A percentile compares a stretch with the other conserved stretches of the same genome.
Evolutionary conservation across 2,113 vertebrate genomes (phyloP).

Genomic region (Rhynchopsitta pachyrhyncha): DNA sequence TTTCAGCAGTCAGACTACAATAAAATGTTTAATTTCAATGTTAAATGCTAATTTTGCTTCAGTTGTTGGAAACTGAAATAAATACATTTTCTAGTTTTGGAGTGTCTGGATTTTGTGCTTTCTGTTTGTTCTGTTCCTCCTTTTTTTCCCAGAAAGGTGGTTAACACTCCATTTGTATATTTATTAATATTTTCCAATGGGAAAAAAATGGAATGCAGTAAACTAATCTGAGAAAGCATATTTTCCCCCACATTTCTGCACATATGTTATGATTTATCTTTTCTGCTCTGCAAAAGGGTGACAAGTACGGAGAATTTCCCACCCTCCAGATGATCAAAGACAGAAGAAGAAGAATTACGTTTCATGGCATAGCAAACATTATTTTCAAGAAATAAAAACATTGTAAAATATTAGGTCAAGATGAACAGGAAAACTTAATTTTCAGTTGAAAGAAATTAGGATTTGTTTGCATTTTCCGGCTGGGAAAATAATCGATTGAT

Average conservation of each 20-base stretch:
- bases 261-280: slow-evolving; percentile 39
- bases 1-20: neutral
- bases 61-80: neutral
- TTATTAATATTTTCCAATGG: slow-evolving; percentile 55
- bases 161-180: slow-evolving; percentile 15
- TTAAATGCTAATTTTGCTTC: neutral
- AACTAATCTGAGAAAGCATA: slow-evolving; percentile 23
- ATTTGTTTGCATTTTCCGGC: neutral
- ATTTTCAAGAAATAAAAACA: neutral
- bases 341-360: neutral
- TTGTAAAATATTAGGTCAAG: neutral
- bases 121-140: neutral
- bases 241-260: slow-evolving; percentile 10
- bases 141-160: neutral
- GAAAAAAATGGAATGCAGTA: neutral
- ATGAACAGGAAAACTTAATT: neutral
- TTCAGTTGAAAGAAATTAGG: neutral
- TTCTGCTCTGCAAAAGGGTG: neutral
- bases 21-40: neutral
- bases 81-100: neutral
- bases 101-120: neutral
- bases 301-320: slow-evolving; percentile 18
- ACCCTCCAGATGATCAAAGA: slow-evolving; percentile 7
- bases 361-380: neutral
- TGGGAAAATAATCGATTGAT: neutral